Evolutionary conservation across 2,797 vertebrate species (phyloP).

Genomic region (Pygocentrus nattereri): DNA sequence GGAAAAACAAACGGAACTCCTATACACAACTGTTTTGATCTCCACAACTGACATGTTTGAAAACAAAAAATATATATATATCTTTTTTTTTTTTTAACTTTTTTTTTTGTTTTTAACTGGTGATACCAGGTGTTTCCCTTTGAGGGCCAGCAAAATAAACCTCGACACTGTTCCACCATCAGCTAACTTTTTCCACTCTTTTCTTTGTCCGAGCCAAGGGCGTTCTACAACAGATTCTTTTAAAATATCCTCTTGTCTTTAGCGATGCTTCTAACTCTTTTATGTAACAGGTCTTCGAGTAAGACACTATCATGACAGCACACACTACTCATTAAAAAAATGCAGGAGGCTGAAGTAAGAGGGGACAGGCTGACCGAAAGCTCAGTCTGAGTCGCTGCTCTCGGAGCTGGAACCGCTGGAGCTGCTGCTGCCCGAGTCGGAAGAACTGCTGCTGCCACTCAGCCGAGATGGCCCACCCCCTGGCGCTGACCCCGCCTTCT

Average conservation of each 20-base stretch:
- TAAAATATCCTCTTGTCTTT: constrained; percentile 52
- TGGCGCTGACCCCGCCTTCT: constrained; percentile 85
- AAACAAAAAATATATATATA: constrained; percentile 45
- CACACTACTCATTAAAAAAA: constrained; percentile 62
- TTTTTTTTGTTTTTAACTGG: constrained; percentile 37
- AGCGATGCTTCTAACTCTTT: constrained; percentile 51
- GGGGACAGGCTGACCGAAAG: constrained; percentile 28
- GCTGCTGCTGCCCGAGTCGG: constrained; percentile 92
- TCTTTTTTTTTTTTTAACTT: constrained; percentile 19
- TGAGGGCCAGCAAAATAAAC: constrained; percentile 58
- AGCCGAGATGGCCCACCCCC: constrained; percentile 92
- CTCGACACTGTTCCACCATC: constrained; percentile 45
- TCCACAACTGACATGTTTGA: constrained; percentile 53
- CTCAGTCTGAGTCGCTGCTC: constrained; percentile 97
- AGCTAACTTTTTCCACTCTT: constrained; percentile 38
- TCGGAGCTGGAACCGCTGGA: constrained; percentile 96
- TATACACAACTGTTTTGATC: constrained; percentile 49
- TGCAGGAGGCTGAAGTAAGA: constrained; percentile 46
- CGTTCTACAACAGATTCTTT: constrained; percentile 61
- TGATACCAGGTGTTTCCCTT: constrained; percentile 62
- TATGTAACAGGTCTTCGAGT: constrained; percentile 64
- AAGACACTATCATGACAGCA: constrained; percentile 60
- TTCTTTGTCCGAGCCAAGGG: constrained; percentile 42
- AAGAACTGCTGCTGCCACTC: constrained; percentile 94
- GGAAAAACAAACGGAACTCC: constrained; percentile 3